phyloP scores from a whole-genome alignment of 2,113 vertebrate genomes.

The Anas platyrhynchos region DNA sequence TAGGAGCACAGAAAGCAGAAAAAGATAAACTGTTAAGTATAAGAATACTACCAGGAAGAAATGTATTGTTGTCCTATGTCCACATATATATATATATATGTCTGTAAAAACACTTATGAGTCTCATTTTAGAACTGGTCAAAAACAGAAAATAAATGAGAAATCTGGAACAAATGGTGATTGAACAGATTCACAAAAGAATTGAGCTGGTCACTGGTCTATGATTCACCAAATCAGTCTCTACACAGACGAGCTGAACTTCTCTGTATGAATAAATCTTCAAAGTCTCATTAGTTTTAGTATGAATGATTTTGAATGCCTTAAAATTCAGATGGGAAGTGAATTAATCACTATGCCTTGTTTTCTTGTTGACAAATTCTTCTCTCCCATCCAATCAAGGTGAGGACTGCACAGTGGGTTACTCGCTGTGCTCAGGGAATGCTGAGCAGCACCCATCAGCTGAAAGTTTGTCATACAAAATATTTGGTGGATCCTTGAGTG shows the following conservation, averaged over 20 bases:
- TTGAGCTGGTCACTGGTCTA: neutral
- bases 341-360: slow-evolving; percentile 39
- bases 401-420: neutral
- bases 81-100: no score
- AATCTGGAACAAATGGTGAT: neutral
- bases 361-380: slow-evolving; percentile 48
- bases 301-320: slow-evolving; percentile 4
- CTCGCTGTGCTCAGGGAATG: slow-evolving; percentile 2
- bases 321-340: slow-evolving; percentile 7
- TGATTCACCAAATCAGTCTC: neutral
- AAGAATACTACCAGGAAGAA: neutral
- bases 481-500: slow-evolving; percentile 16
- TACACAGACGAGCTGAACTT: neutral
- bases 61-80: neutral
- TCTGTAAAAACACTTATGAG: neutral
- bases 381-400: neutral
- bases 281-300: slow-evolving; percentile 23
- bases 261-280: slow-evolving; percentile 11
- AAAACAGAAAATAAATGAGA: neutral
- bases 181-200: neutral
- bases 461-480: slow-evolving; percentile 38
- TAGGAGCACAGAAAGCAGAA: neutral
- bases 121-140: neutral
- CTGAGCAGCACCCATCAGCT: slow-evolving; percentile 25
- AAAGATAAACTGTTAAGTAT: neutral